Conservation (phyloP, 2,888 invertebrate genomes). For the Bhutanitis thaidina region DNA sequence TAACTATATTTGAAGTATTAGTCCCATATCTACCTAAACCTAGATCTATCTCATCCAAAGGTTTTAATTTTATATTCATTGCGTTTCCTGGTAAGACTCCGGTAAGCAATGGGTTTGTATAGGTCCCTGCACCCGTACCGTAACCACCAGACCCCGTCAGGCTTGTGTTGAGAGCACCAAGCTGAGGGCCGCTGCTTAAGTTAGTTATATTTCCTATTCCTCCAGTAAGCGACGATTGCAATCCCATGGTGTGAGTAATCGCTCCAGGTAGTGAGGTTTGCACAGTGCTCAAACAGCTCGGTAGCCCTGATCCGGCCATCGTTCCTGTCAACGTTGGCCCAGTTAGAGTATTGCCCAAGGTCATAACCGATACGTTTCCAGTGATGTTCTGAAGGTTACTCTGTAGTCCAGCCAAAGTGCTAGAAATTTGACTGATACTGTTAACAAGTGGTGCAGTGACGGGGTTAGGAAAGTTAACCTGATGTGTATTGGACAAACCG, state of each 20-base stretch:
- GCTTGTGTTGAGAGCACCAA: constrained; percentile 64
- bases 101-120: constrained; percentile 83
- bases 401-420: constrained; percentile 69
- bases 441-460: constrained; percentile 72
- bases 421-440: constrained; percentile 73
- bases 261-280: constrained; percentile 67
- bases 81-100: constrained; percentile 78
- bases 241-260: constrained; percentile 61
- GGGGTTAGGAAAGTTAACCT: constrained; percentile 75
- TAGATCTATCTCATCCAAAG: constrained; percentile 86
- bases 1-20: constrained; percentile 61
- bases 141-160: constrained; percentile 58
- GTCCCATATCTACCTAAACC: constrained; percentile 80
- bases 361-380: constrained; percentile 66
- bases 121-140: constrained; percentile 72
- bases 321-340: constrained; percentile 72
- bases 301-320: constrained; percentile 69
- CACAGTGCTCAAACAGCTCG: constrained; percentile 66
- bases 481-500: constrained; percentile 70
- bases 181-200: constrained; percentile 60
- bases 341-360: constrained; percentile 61
- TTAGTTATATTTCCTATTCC: constrained; percentile 66
- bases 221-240: constrained; percentile 64
- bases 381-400: constrained; percentile 70
- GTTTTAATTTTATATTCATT: constrained; percentile 84